These are phyloP conservation scores for Petrolisthes cinctipes DNA, from an alignment of 2,888 invertebrate genomes.

Conservation along the genomic window DNA sequence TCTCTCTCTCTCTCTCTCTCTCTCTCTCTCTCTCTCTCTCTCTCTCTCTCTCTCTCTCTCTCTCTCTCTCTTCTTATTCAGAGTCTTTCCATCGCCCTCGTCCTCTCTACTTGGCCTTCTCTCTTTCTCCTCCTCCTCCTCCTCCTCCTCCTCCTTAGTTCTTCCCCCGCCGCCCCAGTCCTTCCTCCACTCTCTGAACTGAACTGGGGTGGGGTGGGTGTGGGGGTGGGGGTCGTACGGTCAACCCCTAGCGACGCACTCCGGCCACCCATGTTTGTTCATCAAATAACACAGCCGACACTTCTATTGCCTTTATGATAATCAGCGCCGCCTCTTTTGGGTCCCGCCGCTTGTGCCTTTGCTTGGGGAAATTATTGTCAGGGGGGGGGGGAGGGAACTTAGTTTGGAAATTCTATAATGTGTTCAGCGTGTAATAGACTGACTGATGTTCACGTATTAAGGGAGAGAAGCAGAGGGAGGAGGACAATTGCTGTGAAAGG, in stretches of 20 bases:
- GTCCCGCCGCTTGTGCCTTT: conserved; percentile 8
- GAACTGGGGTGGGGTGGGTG: not conserved
- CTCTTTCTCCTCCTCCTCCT: not conserved
- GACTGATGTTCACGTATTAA: not conserved
- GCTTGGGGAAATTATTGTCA: conserved; percentile 28
- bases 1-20: too few species aligned
- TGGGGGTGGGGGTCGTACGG: conserved; percentile 19
- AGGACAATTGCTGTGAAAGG: not conserved
- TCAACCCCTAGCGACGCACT: conserved; percentile 32
- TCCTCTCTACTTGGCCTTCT: not conserved
- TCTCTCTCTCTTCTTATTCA: not conserved
- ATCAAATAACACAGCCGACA: conserved; percentile 50
- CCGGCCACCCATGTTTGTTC: conserved; percentile 33
- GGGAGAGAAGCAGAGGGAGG: not conserved
- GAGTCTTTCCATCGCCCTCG: not conserved
- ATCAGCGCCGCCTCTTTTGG: conserved; percentile 42
- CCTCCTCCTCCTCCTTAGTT: too few species aligned
- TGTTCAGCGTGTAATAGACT: conserved; percentile 25
- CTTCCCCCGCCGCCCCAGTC: not conserved
- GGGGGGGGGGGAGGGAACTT: not conserved
- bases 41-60: not conserved
- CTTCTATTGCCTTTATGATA: conserved; percentile 54
- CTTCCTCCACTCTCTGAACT: not conserved
- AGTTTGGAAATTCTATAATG: conserved; percentile 15
- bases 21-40: not conserved